Percentiles rank a stretch among this genome's conserved stretches.
These are phyloP conservation scores for Kryptopterus vitreolus DNA, from an alignment of 2,797 vertebrate genomes.

Conservation along the genomic window DNA sequence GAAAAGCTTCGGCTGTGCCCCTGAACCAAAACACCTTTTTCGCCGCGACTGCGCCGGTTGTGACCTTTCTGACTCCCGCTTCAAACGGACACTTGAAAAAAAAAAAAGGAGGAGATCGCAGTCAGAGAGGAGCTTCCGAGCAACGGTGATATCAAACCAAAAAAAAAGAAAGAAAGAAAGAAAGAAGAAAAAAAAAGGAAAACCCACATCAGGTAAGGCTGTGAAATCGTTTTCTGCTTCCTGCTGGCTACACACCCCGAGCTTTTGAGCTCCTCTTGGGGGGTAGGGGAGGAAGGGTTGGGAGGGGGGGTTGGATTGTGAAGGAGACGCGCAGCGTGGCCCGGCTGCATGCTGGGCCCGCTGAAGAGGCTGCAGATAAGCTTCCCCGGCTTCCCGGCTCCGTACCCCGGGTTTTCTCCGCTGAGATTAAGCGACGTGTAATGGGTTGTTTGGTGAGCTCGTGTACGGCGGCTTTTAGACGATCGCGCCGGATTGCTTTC, in stretches of 20 bases:
- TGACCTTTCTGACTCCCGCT: conserved; percentile 75
- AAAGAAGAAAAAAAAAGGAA: conserved; percentile 55
- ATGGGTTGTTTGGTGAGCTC: conserved; percentile 59
- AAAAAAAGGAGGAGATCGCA: conserved; percentile 64
- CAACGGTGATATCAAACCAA: conserved; percentile 69
- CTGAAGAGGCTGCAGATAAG: conserved; percentile 65
- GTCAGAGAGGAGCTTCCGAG: conserved; percentile 70
- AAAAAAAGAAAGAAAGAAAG: conserved; percentile 45
- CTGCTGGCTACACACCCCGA: conserved; percentile 66
- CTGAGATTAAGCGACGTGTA: conserved; percentile 59
- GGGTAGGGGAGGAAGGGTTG: no score
- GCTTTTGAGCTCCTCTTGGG: conserved; percentile 66
- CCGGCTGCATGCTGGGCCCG: conserved; percentile 57
- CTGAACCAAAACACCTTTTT: conserved; percentile 60
- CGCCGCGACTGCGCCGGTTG: conserved; percentile 72
- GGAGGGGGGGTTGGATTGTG: no score
- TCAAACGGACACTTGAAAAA: conserved; percentile 80
- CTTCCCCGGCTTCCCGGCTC: conserved; percentile 64
- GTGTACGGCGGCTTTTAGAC: conserved; percentile 24
- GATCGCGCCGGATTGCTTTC: conserved; percentile 18
- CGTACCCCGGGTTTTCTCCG: conserved; percentile 65
- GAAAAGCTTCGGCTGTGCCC: conserved; percentile 65
- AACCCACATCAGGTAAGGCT: conserved; percentile 79
- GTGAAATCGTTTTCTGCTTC: conserved; percentile 72
- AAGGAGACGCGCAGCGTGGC: conserved; percentile 60